phyloP scores from a whole-genome alignment of 2,113 vertebrate species.

The Tor tambroides region DNA sequence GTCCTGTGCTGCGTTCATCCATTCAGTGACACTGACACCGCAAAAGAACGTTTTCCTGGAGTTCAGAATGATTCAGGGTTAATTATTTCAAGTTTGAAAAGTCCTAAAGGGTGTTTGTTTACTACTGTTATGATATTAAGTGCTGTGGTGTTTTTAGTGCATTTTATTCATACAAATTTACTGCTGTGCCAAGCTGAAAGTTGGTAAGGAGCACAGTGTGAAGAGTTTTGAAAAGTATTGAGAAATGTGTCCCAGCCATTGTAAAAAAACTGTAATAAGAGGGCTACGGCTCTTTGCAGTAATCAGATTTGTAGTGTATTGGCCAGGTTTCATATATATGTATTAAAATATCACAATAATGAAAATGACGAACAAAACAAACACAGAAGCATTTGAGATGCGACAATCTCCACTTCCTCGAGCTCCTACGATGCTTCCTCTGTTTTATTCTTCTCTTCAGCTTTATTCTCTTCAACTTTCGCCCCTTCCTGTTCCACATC shows the following conservation, averaged over 20 bases:
- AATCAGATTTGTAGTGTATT: constrained; percentile 23
- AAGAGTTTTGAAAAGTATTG: not conserved
- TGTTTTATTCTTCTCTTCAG: constrained; percentile 57
- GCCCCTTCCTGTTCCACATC: constrained; percentile 43
- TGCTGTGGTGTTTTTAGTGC: not conserved
- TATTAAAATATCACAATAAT: constrained; percentile 31
- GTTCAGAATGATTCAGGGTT: no score
- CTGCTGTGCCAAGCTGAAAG: no score
- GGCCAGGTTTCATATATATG: constrained; percentile 9
- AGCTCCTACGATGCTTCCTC: constrained; percentile 72
- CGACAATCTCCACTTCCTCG: not conserved
- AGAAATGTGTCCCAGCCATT: not conserved
- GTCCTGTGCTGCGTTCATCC: no score
- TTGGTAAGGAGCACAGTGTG: no score
- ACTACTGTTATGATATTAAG: not conserved
- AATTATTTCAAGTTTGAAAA: no score
- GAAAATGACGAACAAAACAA: constrained; percentile 27
- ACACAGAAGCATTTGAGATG: constrained; percentile 16
- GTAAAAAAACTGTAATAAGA: not conserved
- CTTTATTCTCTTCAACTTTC: constrained; percentile 46
- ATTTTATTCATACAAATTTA: not conserved
- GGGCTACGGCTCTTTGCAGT: constrained; percentile 31
- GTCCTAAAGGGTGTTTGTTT: not conserved
- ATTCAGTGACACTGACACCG: no score
- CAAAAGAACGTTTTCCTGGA: no score